Evolutionary conservation across 2,113 vertebrate genomes (phyloP).

Genomic region (Plectropomus leopardus): DNA sequence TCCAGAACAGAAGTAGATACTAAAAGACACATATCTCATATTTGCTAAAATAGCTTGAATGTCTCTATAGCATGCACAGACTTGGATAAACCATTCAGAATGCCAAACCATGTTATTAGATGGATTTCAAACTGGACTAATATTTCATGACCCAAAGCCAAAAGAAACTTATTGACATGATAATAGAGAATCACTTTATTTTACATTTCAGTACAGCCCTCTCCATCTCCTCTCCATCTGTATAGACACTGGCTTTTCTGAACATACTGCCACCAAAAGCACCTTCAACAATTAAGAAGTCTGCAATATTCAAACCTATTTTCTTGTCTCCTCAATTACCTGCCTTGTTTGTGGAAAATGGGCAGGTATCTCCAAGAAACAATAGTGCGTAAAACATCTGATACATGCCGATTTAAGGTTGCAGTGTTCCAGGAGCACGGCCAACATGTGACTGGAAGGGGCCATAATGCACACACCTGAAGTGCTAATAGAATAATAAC

Average conservation of each 20-base stretch:
- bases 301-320: neutral
- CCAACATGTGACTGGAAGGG: constrained; percentile 11
- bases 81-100: constrained; percentile 2
- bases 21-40: neutral
- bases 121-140: neutral
- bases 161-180: too few species aligned
- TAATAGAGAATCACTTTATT: too few species aligned
- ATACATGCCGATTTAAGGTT: neutral
- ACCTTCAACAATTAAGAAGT: neutral
- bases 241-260: neutral
- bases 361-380: constrained; percentile 2
- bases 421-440: neutral
- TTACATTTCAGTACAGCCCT: neutral
- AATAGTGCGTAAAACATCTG: neutral
- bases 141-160: neutral
- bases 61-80: neutral
- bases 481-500: constrained; percentile 3
- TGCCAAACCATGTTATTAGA: neutral
- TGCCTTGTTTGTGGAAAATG: neutral
- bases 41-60: neutral
- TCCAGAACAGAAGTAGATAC: neutral
- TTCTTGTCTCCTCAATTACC: neutral
- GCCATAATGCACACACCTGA: neutral
- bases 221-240: neutral
- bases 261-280: neutral